Percentiles rank a stretch among this genome's conserved stretches.
Conservation (phyloP, 2,113 vertebrate species). For the Clupea harengus region DNA sequence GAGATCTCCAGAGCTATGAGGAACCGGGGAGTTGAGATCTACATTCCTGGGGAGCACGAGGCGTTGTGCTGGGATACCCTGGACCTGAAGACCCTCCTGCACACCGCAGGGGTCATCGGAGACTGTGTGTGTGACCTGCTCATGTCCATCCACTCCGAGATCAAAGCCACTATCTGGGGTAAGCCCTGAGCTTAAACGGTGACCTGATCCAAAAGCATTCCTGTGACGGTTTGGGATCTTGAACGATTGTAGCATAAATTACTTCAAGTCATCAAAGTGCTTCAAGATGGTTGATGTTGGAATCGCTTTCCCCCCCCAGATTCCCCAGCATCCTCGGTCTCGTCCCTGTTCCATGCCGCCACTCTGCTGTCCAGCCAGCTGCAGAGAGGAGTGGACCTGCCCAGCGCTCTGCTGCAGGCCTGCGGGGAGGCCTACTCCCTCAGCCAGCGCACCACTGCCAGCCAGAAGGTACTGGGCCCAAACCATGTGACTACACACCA, state of each 20-base stretch:
- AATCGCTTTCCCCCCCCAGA: slow-evolving; percentile 69
- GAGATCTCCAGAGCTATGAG: slow-evolving; percentile 98
- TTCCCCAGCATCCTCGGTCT: slow-evolving; percentile 77
- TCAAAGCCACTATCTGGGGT: slow-evolving; percentile 81
- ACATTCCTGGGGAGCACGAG: slow-evolving; percentile 82
- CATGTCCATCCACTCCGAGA: slow-evolving; percentile 78
- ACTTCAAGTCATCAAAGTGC: not conserved
- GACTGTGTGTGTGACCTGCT: slow-evolving; percentile 83
- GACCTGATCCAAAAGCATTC: not conserved
- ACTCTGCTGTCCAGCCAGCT: slow-evolving; percentile 80
- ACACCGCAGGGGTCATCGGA: slow-evolving; percentile 83
- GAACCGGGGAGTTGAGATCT: slow-evolving; percentile 93
- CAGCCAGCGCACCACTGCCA: slow-evolving; percentile 78
- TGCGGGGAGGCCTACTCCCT: slow-evolving; percentile 82
- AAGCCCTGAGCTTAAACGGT: slow-evolving; percentile 40
- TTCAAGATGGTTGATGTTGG: not conserved
- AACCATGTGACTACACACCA: not conserved
- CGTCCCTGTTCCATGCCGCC: slow-evolving; percentile 82
- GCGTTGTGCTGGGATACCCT: slow-evolving; percentile 70
- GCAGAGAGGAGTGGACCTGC: slow-evolving; percentile 82
- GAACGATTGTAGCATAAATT: too few relatives aligned
- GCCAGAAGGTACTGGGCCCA: slow-evolving; percentile 75
- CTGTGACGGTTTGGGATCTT: not conserved
- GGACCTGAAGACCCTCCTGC: slow-evolving; percentile 87
- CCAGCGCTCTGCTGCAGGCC: slow-evolving; percentile 81